phyloP scores from a whole-genome alignment of 2,888 invertebrate species.

The Oxycera nigricornis region DNA sequence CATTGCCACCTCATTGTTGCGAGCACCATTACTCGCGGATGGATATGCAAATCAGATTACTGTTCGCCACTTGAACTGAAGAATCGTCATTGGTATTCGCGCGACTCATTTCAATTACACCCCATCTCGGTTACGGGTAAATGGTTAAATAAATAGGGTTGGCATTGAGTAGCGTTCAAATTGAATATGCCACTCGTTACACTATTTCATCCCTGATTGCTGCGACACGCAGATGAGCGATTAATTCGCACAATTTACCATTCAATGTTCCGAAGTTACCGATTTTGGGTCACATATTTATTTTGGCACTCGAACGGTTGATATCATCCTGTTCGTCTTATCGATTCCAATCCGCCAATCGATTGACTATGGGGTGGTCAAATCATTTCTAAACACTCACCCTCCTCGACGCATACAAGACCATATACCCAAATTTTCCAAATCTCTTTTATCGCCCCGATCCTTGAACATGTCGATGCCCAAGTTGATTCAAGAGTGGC shows the following conservation, averaged over 20 bases:
- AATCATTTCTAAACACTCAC: neutral
- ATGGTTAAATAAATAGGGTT: neutral
- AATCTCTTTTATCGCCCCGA: neutral
- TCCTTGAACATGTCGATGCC: neutral
- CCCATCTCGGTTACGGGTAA: neutral
- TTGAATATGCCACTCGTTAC: neutral
- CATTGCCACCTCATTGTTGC: neutral
- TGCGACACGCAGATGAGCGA: neutral
- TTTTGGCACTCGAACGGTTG: too few relatives aligned
- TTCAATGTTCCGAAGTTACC: neutral
- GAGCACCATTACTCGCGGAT: neutral
- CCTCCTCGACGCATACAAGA: neutral
- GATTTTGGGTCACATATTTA: too few relatives aligned
- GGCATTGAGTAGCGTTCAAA: neutral
- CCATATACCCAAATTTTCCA: too few relatives aligned
- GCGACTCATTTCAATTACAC: constrained; percentile 16
- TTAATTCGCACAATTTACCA: constrained; percentile 1
- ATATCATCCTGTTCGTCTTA: neutral
- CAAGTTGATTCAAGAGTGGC: neutral
- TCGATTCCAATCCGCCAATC: neutral
- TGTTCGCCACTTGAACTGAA: neutral
- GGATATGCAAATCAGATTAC: constrained; percentile 6
- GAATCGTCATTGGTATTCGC: constrained; percentile 4
- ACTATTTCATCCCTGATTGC: neutral
- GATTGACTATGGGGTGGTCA: neutral